phyloP scores from a whole-genome alignment of 2,797 vertebrate genomes.

The Simalia tracyae region DNA sequence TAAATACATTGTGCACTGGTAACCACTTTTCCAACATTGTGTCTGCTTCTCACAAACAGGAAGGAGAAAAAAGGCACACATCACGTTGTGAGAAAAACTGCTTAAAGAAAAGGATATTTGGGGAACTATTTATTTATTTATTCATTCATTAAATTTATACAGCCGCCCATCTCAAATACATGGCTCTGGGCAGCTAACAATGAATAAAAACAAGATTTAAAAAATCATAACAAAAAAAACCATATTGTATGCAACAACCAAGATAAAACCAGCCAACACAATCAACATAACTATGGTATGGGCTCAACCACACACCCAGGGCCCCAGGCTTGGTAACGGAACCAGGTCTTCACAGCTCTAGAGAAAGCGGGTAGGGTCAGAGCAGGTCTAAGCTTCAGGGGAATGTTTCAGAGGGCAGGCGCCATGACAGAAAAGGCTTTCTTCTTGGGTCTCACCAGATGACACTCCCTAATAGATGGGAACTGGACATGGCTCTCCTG shows the following conservation, averaged over 20 bases:
- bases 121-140: not conserved
- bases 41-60: constrained; percentile 14
- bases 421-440: not conserved
- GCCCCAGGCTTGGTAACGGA: not conserved
- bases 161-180: not conserved
- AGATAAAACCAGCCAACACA: not conserved
- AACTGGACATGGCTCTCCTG: not conserved
- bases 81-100: constrained; percentile 12
- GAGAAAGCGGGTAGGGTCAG: not conserved
- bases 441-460: not conserved
- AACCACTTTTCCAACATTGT: not conserved
- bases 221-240: not conserved
- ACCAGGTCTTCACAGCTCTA: not conserved
- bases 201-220: not conserved
- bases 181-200: not conserved
- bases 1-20: not conserved
- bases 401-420: not conserved
- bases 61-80: constrained; percentile 22
- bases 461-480: not conserved
- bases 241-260: not conserved
- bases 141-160: not conserved
- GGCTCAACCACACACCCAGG: not conserved
- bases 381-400: not conserved
- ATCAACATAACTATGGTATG: not conserved
- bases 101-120: constrained; percentile 7